Percentiles rank a stretch among this genome's conserved stretches.
Evolutionary conservation across 2,888 invertebrate species (phyloP).

Genomic region (Brenthis daphne): DNA sequence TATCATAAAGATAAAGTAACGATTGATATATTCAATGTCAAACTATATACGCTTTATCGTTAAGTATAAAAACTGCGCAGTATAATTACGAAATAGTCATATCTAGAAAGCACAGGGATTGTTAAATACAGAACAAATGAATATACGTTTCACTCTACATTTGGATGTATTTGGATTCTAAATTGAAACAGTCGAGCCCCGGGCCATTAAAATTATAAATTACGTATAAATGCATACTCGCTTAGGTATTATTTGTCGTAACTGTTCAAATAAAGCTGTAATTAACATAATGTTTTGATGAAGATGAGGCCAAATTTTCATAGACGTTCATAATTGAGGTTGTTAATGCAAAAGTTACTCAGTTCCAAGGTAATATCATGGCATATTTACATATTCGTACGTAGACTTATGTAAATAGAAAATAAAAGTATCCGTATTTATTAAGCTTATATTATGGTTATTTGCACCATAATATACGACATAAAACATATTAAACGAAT

Average conservation of each 20-base stretch:
- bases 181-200: slow-evolving; percentile 18
- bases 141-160: slow-evolving; percentile 23
- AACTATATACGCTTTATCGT: too few species aligned
- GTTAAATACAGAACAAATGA: slow-evolving; percentile 27
- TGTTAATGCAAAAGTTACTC: too few species aligned
- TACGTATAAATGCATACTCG: slow-evolving; percentile 1
- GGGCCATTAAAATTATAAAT: slow-evolving; percentile 21
- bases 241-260: slow-evolving; percentile 9
- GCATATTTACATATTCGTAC: too few species aligned
- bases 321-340: too few species aligned
- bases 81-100: slow-evolving; percentile 2
- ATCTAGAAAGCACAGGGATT: slow-evolving; percentile 16
- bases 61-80: background rate
- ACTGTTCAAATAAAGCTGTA: slow-evolving; percentile 9
- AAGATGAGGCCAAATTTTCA: background rate
- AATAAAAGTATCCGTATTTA: too few species aligned
- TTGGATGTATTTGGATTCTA: slow-evolving; percentile 20
- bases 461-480: too few species aligned
- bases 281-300: slow-evolving; percentile 13
- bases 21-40: too few species aligned
- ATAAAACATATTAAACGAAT: too few species aligned
- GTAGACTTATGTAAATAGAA: too few species aligned
- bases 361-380: too few species aligned
- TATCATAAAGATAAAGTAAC: too few species aligned
- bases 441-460: too few species aligned